A percentile compares a stretch with the other conserved stretches of the same genome.
Conservation (phyloP, 2,888 invertebrate genomes). For the Diplazon laetatorius region DNA sequence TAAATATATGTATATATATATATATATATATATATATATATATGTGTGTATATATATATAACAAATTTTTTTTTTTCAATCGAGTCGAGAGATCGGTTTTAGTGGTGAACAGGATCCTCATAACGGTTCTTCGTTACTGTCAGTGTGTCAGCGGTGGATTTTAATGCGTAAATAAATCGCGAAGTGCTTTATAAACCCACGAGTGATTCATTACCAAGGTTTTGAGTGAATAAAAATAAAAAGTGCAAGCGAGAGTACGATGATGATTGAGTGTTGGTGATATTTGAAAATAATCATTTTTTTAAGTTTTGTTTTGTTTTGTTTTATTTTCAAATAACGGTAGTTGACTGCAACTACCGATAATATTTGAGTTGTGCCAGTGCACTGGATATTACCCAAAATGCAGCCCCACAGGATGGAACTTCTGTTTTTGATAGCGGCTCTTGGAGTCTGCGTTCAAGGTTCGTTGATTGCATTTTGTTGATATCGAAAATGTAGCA, state of each 20-base stretch:
- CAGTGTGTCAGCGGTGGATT: conserved; percentile 44
- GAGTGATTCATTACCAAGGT: conserved; percentile 26
- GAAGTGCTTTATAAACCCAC: conserved; percentile 27
- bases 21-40: too few species aligned
- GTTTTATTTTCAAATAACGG: too few species aligned
- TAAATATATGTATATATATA: neutral
- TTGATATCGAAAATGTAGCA: neutral
- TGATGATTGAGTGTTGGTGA: conserved; percentile 69
- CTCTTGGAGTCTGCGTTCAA: conserved; percentile 64
- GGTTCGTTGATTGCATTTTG: conserved; percentile 59
- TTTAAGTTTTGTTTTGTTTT: too few species aligned
- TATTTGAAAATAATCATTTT: conserved; percentile 9
- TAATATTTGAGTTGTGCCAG: conserved; percentile 44
- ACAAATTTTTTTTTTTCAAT: too few species aligned
- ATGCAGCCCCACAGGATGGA: conserved; percentile 66
- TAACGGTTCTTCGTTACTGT: conserved; percentile 14
- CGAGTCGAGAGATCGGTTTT: neutral
- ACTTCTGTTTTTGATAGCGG: conserved; percentile 63
- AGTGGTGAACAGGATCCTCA: neutral
- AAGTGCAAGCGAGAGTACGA: conserved; percentile 60
- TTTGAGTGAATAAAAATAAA: conserved; percentile 1
- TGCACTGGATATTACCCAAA: conserved; percentile 70
- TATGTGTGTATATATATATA: too few species aligned
- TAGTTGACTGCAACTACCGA: conserved; percentile 57
- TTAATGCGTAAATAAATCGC: conserved; percentile 29